A percentile compares a stretch with the other conserved stretches of the same genome.
Conservation (phyloP, 92 coral and sea anemone genomes). For the Palythoa heliodiscus region DNA sequence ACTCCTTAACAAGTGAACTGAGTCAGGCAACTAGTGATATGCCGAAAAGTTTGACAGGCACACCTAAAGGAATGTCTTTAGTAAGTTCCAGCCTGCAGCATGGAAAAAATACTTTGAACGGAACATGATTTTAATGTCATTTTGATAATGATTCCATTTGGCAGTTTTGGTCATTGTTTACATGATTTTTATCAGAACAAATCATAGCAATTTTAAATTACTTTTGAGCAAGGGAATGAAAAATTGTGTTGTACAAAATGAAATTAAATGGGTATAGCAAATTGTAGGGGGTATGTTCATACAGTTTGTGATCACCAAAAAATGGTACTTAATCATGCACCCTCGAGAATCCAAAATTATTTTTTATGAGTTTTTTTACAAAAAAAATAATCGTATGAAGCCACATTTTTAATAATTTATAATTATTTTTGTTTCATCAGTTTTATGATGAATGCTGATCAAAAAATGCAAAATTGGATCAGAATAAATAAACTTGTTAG, state of each 20-base stretch:
- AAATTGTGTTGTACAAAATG: background rate
- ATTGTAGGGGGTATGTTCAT: background rate
- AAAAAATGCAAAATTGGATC: background rate
- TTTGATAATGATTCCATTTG: background rate
- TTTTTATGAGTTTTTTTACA: slow-evolving; percentile 8
- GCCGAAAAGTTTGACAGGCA: slow-evolving; percentile 4
- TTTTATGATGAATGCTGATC: slow-evolving; percentile 26
- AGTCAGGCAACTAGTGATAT: slow-evolving; percentile 42
- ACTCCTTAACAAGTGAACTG: slow-evolving; percentile 48
- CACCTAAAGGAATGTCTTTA: slow-evolving; percentile 9
- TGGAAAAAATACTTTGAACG: slow-evolving; percentile 1
- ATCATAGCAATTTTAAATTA: too few species aligned
- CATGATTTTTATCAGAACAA: background rate
- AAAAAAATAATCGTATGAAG: background rate
- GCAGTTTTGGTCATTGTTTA: background rate
- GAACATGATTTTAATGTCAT: background rate
- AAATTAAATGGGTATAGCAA: background rate
- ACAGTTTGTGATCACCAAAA: background rate
- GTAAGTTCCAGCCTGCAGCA: background rate
- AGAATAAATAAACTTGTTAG: background rate
- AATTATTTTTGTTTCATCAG: slow-evolving; percentile 6
- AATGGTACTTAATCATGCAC: slow-evolving; percentile 37
- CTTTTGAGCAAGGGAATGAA: background rate
- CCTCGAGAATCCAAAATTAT: background rate
- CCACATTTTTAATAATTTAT: background rate